These are phyloP conservation scores for Lepidurus couesii DNA, from an alignment of 1,140 invertebrate species.

Conservation along the genomic window DNA sequence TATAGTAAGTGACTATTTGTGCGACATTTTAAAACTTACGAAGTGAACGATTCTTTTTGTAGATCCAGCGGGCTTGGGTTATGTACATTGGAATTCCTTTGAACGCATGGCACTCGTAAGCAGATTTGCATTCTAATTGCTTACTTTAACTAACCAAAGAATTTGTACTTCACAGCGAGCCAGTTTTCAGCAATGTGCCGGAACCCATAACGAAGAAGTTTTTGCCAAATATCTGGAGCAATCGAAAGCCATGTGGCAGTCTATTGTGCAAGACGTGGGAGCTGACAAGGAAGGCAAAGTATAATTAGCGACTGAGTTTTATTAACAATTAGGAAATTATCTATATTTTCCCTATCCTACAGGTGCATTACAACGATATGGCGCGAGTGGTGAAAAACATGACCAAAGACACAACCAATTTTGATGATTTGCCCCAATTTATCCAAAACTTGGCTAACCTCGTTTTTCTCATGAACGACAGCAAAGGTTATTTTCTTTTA, in stretches of 20 bases:
- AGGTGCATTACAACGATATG: conserved; percentile 34
- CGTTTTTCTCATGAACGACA: conserved; percentile 33
- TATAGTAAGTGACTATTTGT: background rate
- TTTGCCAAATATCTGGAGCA: conserved; percentile 31
- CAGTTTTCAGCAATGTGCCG: conserved; percentile 33
- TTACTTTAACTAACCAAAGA: background rate
- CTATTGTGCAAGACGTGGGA: conserved; percentile 32
- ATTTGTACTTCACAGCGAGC: conserved; percentile 19
- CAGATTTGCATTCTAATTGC: background rate
- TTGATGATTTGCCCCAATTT: conserved; percentile 33
- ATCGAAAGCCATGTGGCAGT: conserved; percentile 31
- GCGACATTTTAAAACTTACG: background rate
- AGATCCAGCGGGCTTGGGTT: conserved; percentile 30
- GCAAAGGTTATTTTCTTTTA: conserved; percentile 23
- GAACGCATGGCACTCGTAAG: conserved; percentile 31
- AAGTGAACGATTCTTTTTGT: background rate
- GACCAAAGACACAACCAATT: conserved; percentile 30
- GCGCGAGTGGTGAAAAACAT: conserved; percentile 26
- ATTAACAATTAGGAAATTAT: background rate
- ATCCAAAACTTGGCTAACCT: conserved; percentile 33
- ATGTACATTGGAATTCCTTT: conserved; percentile 32
- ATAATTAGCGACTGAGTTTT: background rate
- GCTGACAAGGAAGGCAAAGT: conserved; percentile 30
- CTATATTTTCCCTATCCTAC: background rate
- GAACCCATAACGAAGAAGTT: conserved; percentile 29